A percentile compares a stretch with the other conserved stretches of the same genome.
Conservation (phyloP, 2,888 invertebrate species). For the Tipula confusa region DNA sequence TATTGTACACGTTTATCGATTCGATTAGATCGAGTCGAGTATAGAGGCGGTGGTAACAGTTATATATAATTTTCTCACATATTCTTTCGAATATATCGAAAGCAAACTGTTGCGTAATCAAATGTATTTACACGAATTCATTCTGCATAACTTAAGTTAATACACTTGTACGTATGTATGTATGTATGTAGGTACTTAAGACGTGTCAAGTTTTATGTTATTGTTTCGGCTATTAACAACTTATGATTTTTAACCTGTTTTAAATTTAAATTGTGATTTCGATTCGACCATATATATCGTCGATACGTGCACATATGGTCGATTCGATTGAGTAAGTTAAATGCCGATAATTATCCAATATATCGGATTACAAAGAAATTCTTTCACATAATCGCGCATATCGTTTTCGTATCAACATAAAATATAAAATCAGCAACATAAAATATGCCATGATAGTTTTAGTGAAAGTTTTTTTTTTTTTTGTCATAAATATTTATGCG, state of each 20-base stretch:
- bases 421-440: not conserved
- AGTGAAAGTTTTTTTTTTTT: constrained; percentile 21
- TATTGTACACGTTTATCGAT: not conserved
- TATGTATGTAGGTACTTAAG: too few species aligned
- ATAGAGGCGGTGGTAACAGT: not conserved
- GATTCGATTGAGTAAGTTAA: too few species aligned
- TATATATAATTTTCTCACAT: not conserved
- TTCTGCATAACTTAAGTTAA: not conserved
- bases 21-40: not conserved
- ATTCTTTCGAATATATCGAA: too few species aligned
- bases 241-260: too few species aligned
- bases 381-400: not conserved
- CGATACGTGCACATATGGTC: not conserved
- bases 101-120: not conserved
- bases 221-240: not conserved
- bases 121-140: not conserved
- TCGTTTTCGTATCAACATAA: not conserved
- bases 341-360: not conserved
- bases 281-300: too few species aligned
- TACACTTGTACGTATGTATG: not conserved
- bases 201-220: not conserved
- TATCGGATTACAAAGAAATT: not conserved
- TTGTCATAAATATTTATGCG: not conserved
- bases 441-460: not conserved
- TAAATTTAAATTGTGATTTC: too few species aligned